Conservation (phyloP, 2,888 invertebrate species). For the Lasius platythorax region DNA sequence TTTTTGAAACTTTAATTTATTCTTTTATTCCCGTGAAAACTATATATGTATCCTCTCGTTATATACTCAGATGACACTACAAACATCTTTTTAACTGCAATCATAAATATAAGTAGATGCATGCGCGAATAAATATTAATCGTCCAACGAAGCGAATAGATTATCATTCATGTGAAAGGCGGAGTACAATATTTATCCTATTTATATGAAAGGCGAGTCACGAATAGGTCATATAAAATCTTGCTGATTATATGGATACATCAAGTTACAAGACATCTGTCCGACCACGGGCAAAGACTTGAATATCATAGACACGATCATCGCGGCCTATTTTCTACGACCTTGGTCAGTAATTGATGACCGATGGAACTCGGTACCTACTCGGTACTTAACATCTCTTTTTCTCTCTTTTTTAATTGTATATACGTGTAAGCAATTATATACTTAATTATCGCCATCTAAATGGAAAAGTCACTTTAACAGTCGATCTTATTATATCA, state of each 20-base stretch:
- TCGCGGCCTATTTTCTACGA: slow-evolving; percentile 48
- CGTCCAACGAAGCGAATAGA: background rate
- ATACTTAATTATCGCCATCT: background rate
- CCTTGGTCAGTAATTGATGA: slow-evolving; percentile 51
- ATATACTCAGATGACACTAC: background rate
- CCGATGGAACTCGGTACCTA: background rate
- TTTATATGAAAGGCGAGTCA: slow-evolving; percentile 37
- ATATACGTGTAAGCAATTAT: background rate
- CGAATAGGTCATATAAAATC: slow-evolving; percentile 67
- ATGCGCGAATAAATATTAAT: slow-evolving; percentile 28
- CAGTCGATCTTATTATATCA: background rate
- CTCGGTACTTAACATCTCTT: background rate
- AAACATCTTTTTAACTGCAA: background rate
- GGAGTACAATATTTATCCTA: background rate
- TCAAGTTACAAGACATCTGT: slow-evolving; percentile 45
- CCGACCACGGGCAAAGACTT: slow-evolving; percentile 11
- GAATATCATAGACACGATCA: slow-evolving; percentile 64
- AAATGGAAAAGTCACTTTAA: background rate
- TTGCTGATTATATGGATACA: slow-evolving; percentile 17
- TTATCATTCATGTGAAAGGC: slow-evolving; percentile 63
- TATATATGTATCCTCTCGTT: background rate
- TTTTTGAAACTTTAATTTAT: background rate
- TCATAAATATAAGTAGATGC: background rate
- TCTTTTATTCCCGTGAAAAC: background rate
- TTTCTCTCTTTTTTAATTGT: background rate